Base-by-base conservation (phyloP, 2,888 invertebrate species). In the Phyllotreta striolata region DNA sequence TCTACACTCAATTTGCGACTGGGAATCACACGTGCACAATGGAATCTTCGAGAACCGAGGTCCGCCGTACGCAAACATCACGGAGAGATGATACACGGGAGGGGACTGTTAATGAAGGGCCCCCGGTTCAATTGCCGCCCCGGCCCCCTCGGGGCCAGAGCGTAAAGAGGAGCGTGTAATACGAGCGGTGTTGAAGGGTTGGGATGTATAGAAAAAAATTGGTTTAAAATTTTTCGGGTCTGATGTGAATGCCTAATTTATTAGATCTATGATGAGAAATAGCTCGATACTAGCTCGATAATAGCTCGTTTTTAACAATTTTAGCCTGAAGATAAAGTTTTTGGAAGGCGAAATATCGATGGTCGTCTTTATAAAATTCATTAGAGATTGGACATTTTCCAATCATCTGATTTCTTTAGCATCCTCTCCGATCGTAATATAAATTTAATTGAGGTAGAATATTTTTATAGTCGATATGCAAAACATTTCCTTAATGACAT, bases 81-180 rank as follows among this genome's bases (percentile, higher is more conserved):
- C 64, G 64, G 12, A 52, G 66, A 66, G 71, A 66, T 70, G 66
- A 63, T 64, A 55, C 57, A 4, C 24, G 57, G 58, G 55, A 66
- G 66, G 70, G 70, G 68, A 64, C 58, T 62, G 60, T 66, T 70
- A 71, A 69, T 70, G 70, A 68, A 69, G 62, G 52, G 44, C 43
- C 52, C 60, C 52, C 44, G n/a, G n/a, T 73, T 73, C 72, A 73
- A 74, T 74, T 74, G 73, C 73, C 74, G 70, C 72, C 73, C 74
- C 71, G 62, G 4, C 24, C 24, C 1, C 24, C 24, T 1, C 24
- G 2, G 24, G 24, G 72, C 73, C 74, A 75, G 75, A 76, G 74
- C 74, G 74, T 76, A 75, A 76, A 74, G 74, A 73, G 74, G 70
- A 72, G 74, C 73, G 69, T 74, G 75, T 75, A 76, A 76, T 75